These are phyloP conservation scores for Arenaria interpres DNA, from an alignment of 2,113 vertebrate genomes.

Conservation along the genomic window DNA sequence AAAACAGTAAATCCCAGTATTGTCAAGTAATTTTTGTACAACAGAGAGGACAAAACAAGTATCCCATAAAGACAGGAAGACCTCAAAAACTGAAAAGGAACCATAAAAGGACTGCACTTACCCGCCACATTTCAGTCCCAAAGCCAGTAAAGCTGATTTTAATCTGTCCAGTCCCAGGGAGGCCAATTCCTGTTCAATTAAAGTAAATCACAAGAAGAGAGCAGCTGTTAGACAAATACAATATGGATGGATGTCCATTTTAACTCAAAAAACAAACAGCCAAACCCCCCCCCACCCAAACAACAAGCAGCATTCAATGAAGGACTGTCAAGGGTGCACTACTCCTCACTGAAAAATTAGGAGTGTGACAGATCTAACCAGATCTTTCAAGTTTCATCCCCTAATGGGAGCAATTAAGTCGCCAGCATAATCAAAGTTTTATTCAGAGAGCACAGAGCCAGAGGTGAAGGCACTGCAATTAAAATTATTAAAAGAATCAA, in stretches of 20 bases:
- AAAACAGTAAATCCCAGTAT: not conserved
- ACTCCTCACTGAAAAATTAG: not conserved
- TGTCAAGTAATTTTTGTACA: not conserved
- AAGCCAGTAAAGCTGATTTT: constrained; percentile 95
- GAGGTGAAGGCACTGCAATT: not conserved
- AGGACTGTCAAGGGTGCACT: not conserved
- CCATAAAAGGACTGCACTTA: constrained; percentile 61
- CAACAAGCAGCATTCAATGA: not conserved
- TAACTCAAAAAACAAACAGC: not conserved
- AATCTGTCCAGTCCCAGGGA: constrained; percentile 96
- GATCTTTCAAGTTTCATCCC: not conserved
- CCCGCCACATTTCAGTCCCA: constrained; percentile 97
- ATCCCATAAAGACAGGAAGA: not conserved
- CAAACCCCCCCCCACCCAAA: not conserved
- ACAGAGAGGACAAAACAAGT: not conserved
- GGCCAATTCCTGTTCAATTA: constrained; percentile 86
- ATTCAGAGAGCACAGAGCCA: not conserved
- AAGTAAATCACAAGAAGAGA: not conserved
- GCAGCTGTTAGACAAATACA: not conserved
- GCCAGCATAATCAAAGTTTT: not conserved
- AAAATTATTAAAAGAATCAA: not conserved
- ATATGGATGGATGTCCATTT: not conserved
- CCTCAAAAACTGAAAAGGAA: not conserved
- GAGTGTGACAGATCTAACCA: not conserved
- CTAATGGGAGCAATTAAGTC: not conserved